Evolutionary conservation across 2,888 invertebrate genomes (phyloP), one percentile per base, ranked within the genome.

Genomic region (Seira musarum): DNA sequence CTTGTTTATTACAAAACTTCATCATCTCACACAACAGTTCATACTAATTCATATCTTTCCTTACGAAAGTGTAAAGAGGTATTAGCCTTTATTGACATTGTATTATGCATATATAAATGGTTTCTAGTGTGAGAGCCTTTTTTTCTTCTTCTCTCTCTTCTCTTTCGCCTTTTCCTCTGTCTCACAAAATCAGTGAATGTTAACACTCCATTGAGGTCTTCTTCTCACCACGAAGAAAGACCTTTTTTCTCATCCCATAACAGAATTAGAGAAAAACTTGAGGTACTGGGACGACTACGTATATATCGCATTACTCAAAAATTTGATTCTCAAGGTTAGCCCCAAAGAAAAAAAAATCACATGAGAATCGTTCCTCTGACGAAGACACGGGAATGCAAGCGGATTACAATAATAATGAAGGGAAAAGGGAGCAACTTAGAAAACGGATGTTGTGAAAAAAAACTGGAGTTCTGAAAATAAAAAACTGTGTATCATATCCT

Each of bases 101-200:
- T 68, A 19, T 77, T 40, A 66, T 78, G 57, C 24, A 71, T 61
- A 72, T 35, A 68, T 68, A 79, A 72, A 72, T 68, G 79, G 67
- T 68, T 72, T 72, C 72, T 72, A 72, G 72, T 72, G 68, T 72
- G 79, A 24, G 78, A 78, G 71, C 78, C 77, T n/a, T 70, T 78
- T 69, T 76, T 77, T 19, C 65, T 78, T 69, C 68, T 77, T 19
- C 25, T 66, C 22, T 30, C 30, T 30, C 30, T 30, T 8, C 30
- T 30, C 8, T 30, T 30, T 8, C 30, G 2, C 30, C 30, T 5
- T 30, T 8, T 30, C 30, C 30, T 30, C 30, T 5, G 30, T 30
- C 30, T 30, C 30, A 30, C 30, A 30, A 30, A 30, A 30, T 30
- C 30, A 30, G 30, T 30, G n/a, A n/a, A n/a, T n/a, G 30, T 30